These are phyloP conservation scores for Scaptomyza cyrtandrae DNA, from an alignment of 2,888 invertebrate species.

Conservation along the genomic window DNA sequence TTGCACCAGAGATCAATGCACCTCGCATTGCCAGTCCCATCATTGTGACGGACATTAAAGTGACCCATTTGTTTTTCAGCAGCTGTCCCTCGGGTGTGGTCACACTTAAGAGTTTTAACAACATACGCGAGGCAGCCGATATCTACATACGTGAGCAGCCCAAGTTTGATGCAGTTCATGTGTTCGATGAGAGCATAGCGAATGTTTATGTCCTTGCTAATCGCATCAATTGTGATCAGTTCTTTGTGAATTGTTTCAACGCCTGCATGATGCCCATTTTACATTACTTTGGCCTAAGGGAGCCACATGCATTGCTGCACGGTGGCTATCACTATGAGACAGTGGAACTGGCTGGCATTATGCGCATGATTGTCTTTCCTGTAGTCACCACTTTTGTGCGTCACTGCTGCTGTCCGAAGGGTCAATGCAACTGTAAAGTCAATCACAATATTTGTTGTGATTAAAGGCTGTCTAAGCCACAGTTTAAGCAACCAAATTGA, in stretches of 20 bases:
- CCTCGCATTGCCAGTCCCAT: conserved; percentile 60
- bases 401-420: conserved; percentile 47
- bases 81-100: conserved; percentile 58
- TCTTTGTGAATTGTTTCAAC: conserved; percentile 80
- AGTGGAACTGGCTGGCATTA: conserved; percentile 37
- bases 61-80: conserved; percentile 70
- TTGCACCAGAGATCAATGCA: conserved; percentile 42
- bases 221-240: conserved; percentile 54
- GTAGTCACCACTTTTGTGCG: conserved; percentile 22
- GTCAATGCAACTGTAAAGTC: conserved; percentile 40
- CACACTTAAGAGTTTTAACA: conserved; percentile 75
- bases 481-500: too few relatives aligned
- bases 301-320: conserved; percentile 50
- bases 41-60: conserved; percentile 71
- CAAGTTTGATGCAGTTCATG: conserved; percentile 55
- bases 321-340: conserved; percentile 81
- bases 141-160: conserved; percentile 63
- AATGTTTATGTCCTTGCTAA: conserved; percentile 76
- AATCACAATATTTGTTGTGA: conserved; percentile 32
- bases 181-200: conserved; percentile 78
- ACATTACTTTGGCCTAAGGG: conserved; percentile 21
- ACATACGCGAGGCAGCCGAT: conserved; percentile 62
- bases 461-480: conserved; percentile 10
- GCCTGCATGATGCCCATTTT: conserved; percentile 58
- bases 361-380: conserved; percentile 81